Evolutionary conservation across 2,888 invertebrate species (phyloP).

Genomic region (Catonia carolina): DNA sequence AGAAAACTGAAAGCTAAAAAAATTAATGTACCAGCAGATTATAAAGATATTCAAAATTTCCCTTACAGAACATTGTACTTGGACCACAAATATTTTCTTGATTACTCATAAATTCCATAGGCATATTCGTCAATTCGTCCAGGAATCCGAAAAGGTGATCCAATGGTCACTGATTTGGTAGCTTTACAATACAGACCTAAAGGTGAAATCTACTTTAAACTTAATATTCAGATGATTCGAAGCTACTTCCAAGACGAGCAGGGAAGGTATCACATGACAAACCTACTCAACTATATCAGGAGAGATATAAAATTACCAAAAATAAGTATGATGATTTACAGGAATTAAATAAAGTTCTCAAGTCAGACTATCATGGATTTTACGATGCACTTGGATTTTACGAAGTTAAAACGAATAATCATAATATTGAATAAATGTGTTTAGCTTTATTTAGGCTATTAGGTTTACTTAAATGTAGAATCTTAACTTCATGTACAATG

Average conservation of each 20-base stretch:
- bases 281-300: neutral
- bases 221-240: neutral
- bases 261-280: neutral
- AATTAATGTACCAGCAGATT: neutral
- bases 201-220: neutral
- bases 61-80: neutral
- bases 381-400: constrained; percentile 5
- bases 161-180: neutral
- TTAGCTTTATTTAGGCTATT: too few relatives aligned
- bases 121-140: neutral
- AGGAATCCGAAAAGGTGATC: neutral
- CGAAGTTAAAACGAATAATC: too few relatives aligned
- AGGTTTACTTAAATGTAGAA: too few relatives aligned
- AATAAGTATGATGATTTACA: constrained; percentile 2
- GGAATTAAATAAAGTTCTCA: neutral
- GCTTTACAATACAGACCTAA: neutral
- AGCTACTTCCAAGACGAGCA: neutral
- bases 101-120: neutral
- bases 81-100: neutral
- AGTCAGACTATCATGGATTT: neutral
- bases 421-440: too few relatives aligned
- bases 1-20: constrained; percentile 2
- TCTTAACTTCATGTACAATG: too few relatives aligned
- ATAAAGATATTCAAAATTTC: too few relatives aligned
- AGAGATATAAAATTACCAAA: neutral